Conservation (phyloP, 1,140 invertebrate species). For the Contarinia nasturtii region DNA sequence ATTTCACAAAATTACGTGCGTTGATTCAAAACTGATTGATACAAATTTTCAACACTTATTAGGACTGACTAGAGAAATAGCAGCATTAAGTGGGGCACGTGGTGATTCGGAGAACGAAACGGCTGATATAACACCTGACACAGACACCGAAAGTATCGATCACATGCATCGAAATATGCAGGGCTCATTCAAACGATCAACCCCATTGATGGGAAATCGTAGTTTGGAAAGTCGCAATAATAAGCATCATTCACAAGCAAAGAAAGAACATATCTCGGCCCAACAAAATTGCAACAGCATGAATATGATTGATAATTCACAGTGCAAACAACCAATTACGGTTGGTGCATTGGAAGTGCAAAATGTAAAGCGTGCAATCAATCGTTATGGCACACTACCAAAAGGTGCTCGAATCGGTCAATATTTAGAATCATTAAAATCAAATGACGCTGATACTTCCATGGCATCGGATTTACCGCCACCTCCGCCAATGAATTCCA, state of each 20-base stretch:
- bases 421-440: conserved; percentile 78
- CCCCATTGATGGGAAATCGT: conserved; percentile 31
- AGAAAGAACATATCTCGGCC: neutral
- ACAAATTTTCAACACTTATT: neutral
- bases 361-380: conserved; percentile 90
- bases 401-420: conserved; percentile 91
- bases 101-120: conserved; percentile 37
- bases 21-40: neutral
- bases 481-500: neutral
- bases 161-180: conserved; percentile 12
- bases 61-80: conserved; percentile 4
- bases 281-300: neutral
- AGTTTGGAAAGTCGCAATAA: conserved; percentile 31
- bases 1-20: too few species aligned
- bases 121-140: conserved; percentile 37
- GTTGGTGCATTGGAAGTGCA: conserved; percentile 87
- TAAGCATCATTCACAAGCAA: conserved; percentile 24
- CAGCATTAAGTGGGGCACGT: conserved; percentile 12
- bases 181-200: conserved; percentile 31
- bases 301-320: neutral
- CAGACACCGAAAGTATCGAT: conserved; percentile 19
- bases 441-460: conserved; percentile 33
- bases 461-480: neutral
- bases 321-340: conserved; percentile 19
- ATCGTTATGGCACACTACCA: conserved; percentile 88